phyloP scores from a whole-genome alignment of 1,140 invertebrate genomes.

The Caerostris darwini region DNA sequence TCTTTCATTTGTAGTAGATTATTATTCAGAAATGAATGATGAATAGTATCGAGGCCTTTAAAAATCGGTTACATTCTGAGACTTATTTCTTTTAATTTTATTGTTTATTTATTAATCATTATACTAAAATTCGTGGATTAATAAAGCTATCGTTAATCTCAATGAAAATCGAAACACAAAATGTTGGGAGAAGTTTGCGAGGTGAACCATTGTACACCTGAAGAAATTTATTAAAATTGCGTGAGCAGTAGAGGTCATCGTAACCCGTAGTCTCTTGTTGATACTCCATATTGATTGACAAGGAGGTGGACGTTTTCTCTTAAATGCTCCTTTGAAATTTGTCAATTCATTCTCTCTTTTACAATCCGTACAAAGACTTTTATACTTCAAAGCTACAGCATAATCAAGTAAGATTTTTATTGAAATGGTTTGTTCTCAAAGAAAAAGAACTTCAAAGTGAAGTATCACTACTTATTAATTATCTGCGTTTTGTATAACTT shows the following conservation, averaged over 20 bases:
- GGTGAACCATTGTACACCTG: background rate
- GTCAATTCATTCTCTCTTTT: slow-evolving; percentile 16
- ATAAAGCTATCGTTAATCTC: no score
- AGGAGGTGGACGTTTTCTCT: slow-evolving; percentile 13
- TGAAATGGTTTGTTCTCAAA: background rate
- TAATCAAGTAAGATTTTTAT: background rate
- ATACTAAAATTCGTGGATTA: no score
- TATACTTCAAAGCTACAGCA: background rate
- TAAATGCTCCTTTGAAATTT: background rate
- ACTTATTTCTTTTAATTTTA: no score
- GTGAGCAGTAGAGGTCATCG: background rate
- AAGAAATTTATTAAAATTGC: background rate
- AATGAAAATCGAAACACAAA: background rate
- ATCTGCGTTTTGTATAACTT: background rate
- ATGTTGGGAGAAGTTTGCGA: background rate
- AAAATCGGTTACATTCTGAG: no score
- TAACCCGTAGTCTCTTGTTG: background rate
- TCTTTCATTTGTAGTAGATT: no score
- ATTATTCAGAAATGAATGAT: no score
- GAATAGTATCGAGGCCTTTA: no score
- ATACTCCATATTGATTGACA: background rate
- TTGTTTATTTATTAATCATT: no score
- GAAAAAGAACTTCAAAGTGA: background rate
- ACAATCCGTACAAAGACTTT: background rate
- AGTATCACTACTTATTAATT: slow-evolving; percentile 3